A percentile compares a stretch with the other conserved stretches of the same genome.
Conservation (phyloP, 2,113 vertebrate species). For the Labeo catla region DNA sequence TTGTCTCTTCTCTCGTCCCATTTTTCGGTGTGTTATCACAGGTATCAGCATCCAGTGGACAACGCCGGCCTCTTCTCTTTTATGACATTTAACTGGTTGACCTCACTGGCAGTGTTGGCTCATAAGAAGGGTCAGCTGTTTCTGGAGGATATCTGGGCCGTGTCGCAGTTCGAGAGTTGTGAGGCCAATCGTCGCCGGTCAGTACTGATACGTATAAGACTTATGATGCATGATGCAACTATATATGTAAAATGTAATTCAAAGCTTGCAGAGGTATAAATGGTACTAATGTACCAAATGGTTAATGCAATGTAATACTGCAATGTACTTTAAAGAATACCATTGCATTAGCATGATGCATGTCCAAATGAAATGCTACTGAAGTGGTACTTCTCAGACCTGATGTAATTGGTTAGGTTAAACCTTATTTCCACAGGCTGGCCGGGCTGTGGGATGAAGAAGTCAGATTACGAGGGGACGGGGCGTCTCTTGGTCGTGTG, state of each 20-base stretch:
- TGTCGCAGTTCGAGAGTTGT: slow-evolving; percentile 86
- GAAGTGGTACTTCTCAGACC: background rate
- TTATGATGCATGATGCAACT: background rate
- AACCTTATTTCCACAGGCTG: slow-evolving; percentile 70
- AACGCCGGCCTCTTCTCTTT: slow-evolving; percentile 91
- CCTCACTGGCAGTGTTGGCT: slow-evolving; percentile 80
- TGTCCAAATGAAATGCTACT: background rate
- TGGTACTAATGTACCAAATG: background rate
- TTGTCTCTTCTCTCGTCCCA: background rate
- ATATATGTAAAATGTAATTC: background rate
- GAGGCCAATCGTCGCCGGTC: slow-evolving; percentile 88
- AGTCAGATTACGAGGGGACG: slow-evolving; percentile 75
- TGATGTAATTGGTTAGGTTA: background rate
- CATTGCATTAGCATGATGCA: background rate
- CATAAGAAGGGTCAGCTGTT: slow-evolving; percentile 86
- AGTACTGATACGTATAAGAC: slow-evolving; percentile 6
- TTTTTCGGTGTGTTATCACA: slow-evolving; percentile 54
- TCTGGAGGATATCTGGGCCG: slow-evolving; percentile 85
- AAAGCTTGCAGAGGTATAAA: background rate
- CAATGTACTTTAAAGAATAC: background rate
- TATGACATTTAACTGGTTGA: slow-evolving; percentile 94
- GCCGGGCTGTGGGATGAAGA: slow-evolving; percentile 89
- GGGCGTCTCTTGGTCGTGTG: slow-evolving; percentile 83
- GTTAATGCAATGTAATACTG: background rate
- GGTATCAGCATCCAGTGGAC: slow-evolving; percentile 88